Base-by-base conservation (phyloP, 2,797 vertebrate species). In the Sphenodon punctatus region DNA sequence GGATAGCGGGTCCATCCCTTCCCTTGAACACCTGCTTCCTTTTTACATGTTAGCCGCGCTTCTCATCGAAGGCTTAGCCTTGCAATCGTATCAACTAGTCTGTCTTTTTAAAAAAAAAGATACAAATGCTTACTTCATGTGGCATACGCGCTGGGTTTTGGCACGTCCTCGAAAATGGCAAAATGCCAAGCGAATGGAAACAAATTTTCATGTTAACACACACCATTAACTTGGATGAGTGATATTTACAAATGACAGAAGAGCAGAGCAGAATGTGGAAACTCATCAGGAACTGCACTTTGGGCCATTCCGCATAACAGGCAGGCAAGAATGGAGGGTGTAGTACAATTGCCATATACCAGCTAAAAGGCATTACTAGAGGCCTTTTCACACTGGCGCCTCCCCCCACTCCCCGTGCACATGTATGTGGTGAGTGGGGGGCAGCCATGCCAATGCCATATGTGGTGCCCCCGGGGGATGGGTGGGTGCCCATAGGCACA, bases 241-340 rank as follows among this genome's bases (percentile, higher is more conserved):
- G 12, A 3, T 32, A 10, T 3, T 43, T 39, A 39, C 67, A 0
- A 12, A 2, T 56, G 34, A 80, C 48, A 25, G 1, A 51, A 19
- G 0, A 6, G 0, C 1, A 60, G 60, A 36, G 23, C 8, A 0
- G 0, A 41, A 63, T 0, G 1, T 1, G 15, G 66, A 51, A 51
- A 25, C 12, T 30, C 53, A 53, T 4, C n/a, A 27, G n/a, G 49
- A n/a, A 23, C 15, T 17, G n/a, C 16, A 16, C 2, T 3, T 69
- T 41, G 11, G 19, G 11, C 14, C 4, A 30, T 14, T 11, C 32
- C 16, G 0, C 2, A 3, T 27, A 66, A 51, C 65, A 17, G 12
- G 9, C 23, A 20, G 4, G 46, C 53, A 41, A 68, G 25, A 48
- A 48, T 48, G 45, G 45, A 23, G 48, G 45, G 22, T 0, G 0